Evolutionary conservation across 2,888 invertebrate genomes (phyloP), one percentile per base, ranked within the genome.

Genomic region (Cryptocheilus praepositus): DNA sequence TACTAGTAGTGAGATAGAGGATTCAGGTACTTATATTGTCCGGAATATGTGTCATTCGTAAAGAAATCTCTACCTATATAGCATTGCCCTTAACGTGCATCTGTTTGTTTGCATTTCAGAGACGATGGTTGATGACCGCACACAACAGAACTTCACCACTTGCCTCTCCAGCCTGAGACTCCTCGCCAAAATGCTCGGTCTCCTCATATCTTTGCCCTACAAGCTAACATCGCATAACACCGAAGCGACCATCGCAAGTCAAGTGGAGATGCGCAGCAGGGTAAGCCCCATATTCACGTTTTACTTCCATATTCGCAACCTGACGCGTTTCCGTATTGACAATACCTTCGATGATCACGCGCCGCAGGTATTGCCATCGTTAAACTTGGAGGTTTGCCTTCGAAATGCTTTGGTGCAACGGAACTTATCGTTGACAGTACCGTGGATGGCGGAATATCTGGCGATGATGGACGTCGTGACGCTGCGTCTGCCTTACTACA

Each of bases 371-470:
- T 91, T 91, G 79, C 94, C 95, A 0, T 89, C 90, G 0, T 90
- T 95, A 46, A 92, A 95, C 84, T 75, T 95, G 1, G 89, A 91
- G 75, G 82, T 86, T 0, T 89, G 93, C 13, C 83, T 97, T 7
- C 85, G 89, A 11, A 89, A 89, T 8, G 92, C 96, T 0, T 85
- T 92, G 44, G 82, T 89, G n/a, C 89, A 91, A 46, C 91, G 92
- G 0, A 92, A 92, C 64, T 87, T 96, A 3, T 90, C 93, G 0
- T 89, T 96, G 25, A 94, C 95, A 0, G 87, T 97, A 45, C 96
- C 97, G 0, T 97, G 97, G 97, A 84, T 96, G 18, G 92, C 94
- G 0, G 94, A 96, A 83, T 96, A 94, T 82, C 86, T 97, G 21
- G 92, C 94, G 0, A 95, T 95, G 94, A 86, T 96, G 76, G 97